phyloP scores from a whole-genome alignment of 1,140 invertebrate species.

The Pseudomyrmex flavicornis region DNA sequence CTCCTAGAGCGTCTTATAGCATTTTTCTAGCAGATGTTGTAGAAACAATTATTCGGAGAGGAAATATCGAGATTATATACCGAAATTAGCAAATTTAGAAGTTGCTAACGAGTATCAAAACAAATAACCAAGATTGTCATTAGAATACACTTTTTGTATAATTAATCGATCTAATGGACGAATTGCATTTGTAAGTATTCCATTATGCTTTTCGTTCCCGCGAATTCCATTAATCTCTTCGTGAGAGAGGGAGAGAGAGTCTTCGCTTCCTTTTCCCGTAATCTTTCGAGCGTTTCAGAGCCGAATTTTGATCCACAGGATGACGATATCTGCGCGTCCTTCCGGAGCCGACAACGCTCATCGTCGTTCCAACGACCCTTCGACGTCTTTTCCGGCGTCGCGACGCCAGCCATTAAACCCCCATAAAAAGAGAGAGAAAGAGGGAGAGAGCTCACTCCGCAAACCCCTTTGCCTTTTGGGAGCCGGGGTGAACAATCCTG shows the following conservation, averaged over 20 bases:
- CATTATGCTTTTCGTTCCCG: neutral
- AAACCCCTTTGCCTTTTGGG: slow-evolving; percentile 8
- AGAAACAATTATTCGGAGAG: too few relatives aligned
- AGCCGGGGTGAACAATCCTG: slow-evolving; percentile 53
- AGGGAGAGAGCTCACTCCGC: neutral
- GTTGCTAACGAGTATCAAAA: neutral
- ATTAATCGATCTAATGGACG: neutral
- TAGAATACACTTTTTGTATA: neutral
- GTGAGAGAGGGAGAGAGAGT: neutral
- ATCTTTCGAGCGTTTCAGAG: slow-evolving; percentile 10
- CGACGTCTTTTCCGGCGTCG: slow-evolving; percentile 57
- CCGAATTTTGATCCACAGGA: slow-evolving; percentile 48
- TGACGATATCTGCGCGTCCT: slow-evolving; percentile 25
- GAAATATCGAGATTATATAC: neutral
- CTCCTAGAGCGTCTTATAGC: neutral
- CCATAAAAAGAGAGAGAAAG: slow-evolving; percentile 7
- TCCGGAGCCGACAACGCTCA: slow-evolving; percentile 33
- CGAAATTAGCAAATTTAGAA: neutral
- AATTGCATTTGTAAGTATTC: neutral
- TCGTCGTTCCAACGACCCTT: slow-evolving; percentile 43
- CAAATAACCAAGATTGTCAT: neutral
- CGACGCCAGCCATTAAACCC: slow-evolving; percentile 56
- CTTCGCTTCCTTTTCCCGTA: neutral
- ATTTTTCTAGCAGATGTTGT: too few relatives aligned
- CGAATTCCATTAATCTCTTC: slow-evolving; percentile 18